Percentiles rank a stretch among this genome's conserved stretches.
Conservation (phyloP, 2,113 vertebrate genomes). For the Dasypus novemcinctus region DNA sequence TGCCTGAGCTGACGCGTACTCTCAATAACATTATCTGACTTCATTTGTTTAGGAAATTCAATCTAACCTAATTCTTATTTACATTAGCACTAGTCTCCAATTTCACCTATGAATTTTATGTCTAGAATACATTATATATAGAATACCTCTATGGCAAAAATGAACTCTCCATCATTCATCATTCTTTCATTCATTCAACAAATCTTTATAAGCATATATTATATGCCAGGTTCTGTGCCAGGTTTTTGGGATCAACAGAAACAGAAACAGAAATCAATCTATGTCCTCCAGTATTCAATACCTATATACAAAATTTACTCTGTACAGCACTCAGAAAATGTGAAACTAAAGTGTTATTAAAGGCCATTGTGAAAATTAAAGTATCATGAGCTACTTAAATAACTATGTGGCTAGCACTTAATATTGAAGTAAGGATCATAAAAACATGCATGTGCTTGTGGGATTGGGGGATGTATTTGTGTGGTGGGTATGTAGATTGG, state of each 20-base stretch:
- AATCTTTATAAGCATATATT: background rate
- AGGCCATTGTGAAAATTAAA: background rate
- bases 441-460: background rate
- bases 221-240: background rate
- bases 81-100: background rate
- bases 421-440: background rate
- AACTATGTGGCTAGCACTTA: background rate
- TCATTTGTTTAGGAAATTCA: background rate
- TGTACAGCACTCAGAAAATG: background rate
- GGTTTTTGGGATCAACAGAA: background rate
- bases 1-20: background rate
- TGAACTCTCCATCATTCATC: background rate
- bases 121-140: background rate
- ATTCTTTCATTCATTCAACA: background rate
- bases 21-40: background rate
- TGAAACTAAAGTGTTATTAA: background rate
- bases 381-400: background rate
- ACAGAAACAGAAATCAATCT: background rate
- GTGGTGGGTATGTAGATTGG: background rate
- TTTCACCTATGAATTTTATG: background rate
- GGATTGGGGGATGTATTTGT: background rate
- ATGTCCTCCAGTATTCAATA: background rate
- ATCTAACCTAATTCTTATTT: conserved; percentile 30
- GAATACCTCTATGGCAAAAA: background rate
- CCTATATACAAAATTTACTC: background rate